Conservation (phyloP, 2,113 vertebrate species). For the Nerophis lumbriciformis region DNA sequence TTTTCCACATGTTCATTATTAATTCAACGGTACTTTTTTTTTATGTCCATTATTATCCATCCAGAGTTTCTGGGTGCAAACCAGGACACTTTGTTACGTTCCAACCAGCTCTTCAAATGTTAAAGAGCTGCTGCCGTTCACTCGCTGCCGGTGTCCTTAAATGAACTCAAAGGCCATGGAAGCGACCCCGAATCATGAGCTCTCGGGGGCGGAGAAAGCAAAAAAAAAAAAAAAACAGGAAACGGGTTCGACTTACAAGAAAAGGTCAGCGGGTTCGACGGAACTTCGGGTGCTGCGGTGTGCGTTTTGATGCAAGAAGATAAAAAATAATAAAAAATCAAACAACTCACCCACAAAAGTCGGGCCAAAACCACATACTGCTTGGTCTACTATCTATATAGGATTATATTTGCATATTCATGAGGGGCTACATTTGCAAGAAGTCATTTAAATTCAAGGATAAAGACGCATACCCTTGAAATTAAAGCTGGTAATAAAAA, state of each 20-base stretch:
- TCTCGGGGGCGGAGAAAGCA: neutral
- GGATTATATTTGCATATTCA: constrained; percentile 3
- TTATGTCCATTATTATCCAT: neutral
- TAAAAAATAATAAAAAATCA: neutral
- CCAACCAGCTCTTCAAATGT: neutral
- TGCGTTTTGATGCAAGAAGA: neutral
- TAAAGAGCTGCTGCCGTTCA: neutral
- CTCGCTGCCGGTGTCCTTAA: neutral
- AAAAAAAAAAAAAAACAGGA: neutral
- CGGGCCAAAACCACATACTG: too few species aligned
- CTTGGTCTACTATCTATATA: too few species aligned
- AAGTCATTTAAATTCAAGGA: constrained; percentile 5
- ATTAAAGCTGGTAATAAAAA: neutral
- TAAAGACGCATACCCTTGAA: neutral
- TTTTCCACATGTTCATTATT: too few species aligned
- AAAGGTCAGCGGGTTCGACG: neutral
- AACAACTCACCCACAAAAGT: neutral
- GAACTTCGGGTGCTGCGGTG: neutral
- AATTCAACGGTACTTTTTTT: too few species aligned
- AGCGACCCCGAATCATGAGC: constrained; percentile 3
- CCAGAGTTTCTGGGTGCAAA: neutral
- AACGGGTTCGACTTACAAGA: neutral
- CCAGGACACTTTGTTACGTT: neutral
- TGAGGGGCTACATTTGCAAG: neutral
- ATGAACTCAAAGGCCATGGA: neutral